Evolutionary conservation across 2,888 invertebrate genomes (phyloP).

Genomic region (Cryptocephalus primarius): DNA sequence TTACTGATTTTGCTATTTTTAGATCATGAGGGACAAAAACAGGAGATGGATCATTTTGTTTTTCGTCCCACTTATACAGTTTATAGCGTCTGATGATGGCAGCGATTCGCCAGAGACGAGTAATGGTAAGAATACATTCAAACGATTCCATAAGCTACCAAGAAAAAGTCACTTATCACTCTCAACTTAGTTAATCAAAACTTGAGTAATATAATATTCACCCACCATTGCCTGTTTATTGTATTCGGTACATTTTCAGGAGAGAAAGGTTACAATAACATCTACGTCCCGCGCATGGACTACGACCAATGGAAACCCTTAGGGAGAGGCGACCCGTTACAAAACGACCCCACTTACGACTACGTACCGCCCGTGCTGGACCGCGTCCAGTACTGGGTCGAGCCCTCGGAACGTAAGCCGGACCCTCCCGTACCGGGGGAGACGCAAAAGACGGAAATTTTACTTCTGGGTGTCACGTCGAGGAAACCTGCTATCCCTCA

Average conservation of each 20-base stretch:
- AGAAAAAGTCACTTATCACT: too few species aligned
- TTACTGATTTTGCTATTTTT: too few species aligned
- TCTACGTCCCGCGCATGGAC: slow-evolving; percentile 67
- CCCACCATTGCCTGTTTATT: too few species aligned
- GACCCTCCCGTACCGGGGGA: slow-evolving; percentile 43
- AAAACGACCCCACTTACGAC: slow-evolving; percentile 76
- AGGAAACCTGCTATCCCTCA: slow-evolving; percentile 48
- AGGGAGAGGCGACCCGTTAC: slow-evolving; percentile 69
- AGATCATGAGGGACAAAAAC: too few species aligned
- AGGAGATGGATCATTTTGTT: too few species aligned
- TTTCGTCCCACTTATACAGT: too few species aligned
- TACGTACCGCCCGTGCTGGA: slow-evolving; percentile 74
- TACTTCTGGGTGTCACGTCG: slow-evolving; percentile 58
- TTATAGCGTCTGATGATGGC: too few species aligned
- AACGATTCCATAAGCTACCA: too few species aligned
- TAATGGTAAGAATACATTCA: too few species aligned
- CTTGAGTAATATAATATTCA: too few species aligned
- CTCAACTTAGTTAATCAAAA: too few species aligned
- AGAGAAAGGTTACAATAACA: slow-evolving; percentile 17
- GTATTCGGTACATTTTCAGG: slow-evolving; percentile 2
- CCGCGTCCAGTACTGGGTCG: slow-evolving; percentile 70
- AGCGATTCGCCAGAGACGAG: too few species aligned
- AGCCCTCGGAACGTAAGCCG: slow-evolving; percentile 47
- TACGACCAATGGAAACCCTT: slow-evolving; percentile 80
- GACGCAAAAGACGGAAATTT: slow-evolving; percentile 51